Conservation (phyloP, 2,888 invertebrate species). For the Lycocerus yunnanus region DNA sequence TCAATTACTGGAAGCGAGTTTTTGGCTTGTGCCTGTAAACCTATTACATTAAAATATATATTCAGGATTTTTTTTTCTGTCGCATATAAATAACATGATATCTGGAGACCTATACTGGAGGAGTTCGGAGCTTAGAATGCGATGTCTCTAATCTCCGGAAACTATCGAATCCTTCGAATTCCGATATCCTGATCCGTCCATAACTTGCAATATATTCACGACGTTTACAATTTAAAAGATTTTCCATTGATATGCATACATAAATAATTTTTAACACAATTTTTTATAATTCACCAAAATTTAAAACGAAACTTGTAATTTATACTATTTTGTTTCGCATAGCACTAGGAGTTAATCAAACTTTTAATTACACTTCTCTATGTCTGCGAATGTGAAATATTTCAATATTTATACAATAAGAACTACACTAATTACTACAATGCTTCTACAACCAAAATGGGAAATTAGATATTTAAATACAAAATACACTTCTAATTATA, state of each 20-base stretch:
- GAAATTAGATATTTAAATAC: background rate
- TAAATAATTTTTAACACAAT: slow-evolving; percentile 2
- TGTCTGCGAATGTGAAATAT: background rate
- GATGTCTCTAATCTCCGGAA: slow-evolving; percentile 37
- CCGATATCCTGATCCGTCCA: slow-evolving; percentile 33
- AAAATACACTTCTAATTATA: background rate
- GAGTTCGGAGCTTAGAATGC: slow-evolving; percentile 34
- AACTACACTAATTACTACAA: background rate
- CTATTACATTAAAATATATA: slow-evolving; percentile 35
- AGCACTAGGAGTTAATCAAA: background rate
- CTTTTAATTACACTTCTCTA: background rate
- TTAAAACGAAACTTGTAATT: background rate
- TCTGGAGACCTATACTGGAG: slow-evolving; percentile 32
- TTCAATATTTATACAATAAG: background rate
- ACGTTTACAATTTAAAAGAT: slow-evolving; percentile 29
- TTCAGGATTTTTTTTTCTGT: slow-evolving; percentile 34
- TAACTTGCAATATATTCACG: slow-evolving; percentile 31
- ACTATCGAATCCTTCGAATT: slow-evolving; percentile 36
- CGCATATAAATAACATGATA: slow-evolving; percentile 35
- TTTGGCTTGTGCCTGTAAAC: slow-evolving; percentile 15
- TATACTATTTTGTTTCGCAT: background rate
- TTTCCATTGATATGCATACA: slow-evolving; percentile 10
- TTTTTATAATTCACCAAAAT: background rate
- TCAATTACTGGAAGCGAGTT: slow-evolving; percentile 18
- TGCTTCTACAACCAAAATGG: background rate